These are phyloP conservation scores for Phengaris arion DNA, from an alignment of 2,888 invertebrate genomes.

Conservation along the genomic window DNA sequence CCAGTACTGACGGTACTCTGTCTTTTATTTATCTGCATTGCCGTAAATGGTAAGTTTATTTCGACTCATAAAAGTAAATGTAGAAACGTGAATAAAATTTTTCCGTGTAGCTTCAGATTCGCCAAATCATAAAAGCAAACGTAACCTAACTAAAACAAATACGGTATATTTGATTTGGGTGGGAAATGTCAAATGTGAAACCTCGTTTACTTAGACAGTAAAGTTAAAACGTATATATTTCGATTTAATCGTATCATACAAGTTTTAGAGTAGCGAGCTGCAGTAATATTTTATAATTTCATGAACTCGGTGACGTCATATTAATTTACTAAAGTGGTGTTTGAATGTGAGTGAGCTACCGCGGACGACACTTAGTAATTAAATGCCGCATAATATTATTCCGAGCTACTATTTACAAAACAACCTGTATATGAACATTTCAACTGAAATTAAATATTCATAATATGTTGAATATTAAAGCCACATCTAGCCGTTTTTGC, in stretches of 20 bases:
- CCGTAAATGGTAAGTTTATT: slow-evolving; percentile 53
- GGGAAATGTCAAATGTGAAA: too few species aligned
- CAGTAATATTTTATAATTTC: background rate
- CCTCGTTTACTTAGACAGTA: background rate
- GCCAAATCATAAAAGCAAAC: slow-evolving; percentile 17
- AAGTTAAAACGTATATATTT: background rate
- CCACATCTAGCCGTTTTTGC: background rate
- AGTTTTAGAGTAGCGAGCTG: background rate
- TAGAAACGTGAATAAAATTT: background rate
- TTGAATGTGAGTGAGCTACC: background rate
- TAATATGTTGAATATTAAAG: slow-evolving; percentile 1
- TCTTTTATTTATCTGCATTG: slow-evolving; percentile 54
- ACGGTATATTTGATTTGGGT: background rate
- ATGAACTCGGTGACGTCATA: background rate
- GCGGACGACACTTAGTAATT: background rate
- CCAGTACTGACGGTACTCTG: slow-evolving; percentile 47
- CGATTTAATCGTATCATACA: background rate
- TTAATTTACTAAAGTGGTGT: slow-evolving; percentile 6
- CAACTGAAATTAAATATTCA: background rate
- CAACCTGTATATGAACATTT: slow-evolving; percentile 7
- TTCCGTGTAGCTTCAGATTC: slow-evolving; percentile 3
- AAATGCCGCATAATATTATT: slow-evolving; percentile 13
- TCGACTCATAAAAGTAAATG: background rate
- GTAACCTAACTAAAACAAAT: slow-evolving; percentile 3
- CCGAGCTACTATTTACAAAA: slow-evolving; percentile 2